Evolutionary conservation across 1,140 invertebrate genomes (phyloP).

Genomic region (Eurytemora carolleeae): DNA sequence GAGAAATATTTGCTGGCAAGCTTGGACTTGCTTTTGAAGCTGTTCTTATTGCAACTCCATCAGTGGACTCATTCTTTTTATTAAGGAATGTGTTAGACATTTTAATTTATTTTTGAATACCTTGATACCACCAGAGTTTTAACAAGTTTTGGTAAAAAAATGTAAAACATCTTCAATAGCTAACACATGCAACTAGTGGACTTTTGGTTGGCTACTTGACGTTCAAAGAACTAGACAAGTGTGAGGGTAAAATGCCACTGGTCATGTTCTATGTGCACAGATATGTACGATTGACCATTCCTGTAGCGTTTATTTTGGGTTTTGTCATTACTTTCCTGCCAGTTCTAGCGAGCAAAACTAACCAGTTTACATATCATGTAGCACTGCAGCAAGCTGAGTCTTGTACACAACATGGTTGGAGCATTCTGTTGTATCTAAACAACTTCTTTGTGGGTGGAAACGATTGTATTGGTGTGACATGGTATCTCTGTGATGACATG

Average conservation of each 20-base stretch:
- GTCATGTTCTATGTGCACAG: conserved; percentile 29
- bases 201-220: conserved; percentile 34
- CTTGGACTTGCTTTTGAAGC: background rate
- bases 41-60: background rate
- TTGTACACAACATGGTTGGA: conserved; percentile 5
- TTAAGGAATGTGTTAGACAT: too few species aligned
- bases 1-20: background rate
- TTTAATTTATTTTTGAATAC: too few species aligned
- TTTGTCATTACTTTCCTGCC: conserved; percentile 3
- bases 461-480: conserved; percentile 3
- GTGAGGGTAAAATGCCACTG: conserved; percentile 25
- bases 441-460: background rate
- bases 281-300: conserved; percentile 25
- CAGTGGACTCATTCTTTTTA: background rate
- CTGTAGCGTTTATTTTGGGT: conserved; percentile 1
- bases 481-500: conserved; percentile 8
- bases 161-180: background rate
- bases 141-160: too few species aligned
- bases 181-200: conserved; percentile 38
- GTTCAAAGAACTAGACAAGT: conserved; percentile 28
- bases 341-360: background rate
- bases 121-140: too few species aligned
- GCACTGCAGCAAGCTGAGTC: background rate
- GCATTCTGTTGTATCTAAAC: conserved; percentile 1
- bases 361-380: background rate